Percentiles rank a stretch among this genome's conserved stretches.
Conservation (phyloP, 1,140 invertebrate genomes). For the Drosophila funebris region DNA sequence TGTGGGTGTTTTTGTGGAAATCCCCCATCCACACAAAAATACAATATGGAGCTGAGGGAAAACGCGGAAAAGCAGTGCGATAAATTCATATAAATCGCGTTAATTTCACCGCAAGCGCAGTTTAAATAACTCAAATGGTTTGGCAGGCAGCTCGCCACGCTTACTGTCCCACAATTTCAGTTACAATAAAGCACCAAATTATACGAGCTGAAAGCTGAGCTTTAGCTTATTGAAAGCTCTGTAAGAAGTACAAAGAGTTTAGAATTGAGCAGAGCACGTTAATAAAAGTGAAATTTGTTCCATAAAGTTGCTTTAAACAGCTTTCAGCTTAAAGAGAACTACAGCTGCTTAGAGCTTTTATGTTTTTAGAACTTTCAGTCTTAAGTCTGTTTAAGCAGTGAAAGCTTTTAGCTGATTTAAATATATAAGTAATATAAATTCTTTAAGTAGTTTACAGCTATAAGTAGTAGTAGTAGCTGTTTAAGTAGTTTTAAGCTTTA, state of each 20-base stretch:
- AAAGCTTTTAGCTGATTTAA: too few relatives aligned
- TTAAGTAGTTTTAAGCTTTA: too few relatives aligned
- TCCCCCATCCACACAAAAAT: neutral
- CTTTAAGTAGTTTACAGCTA: too few relatives aligned
- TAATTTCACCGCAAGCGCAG: slow-evolving; percentile 74
- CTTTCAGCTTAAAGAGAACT: neutral
- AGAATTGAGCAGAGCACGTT: neutral
- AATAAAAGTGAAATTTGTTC: neutral
- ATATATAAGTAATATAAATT: too few relatives aligned
- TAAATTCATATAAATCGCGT: slow-evolving; percentile 78
- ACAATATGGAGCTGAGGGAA: slow-evolving; percentile 1
- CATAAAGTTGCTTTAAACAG: neutral
- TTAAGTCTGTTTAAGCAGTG: too few relatives aligned
- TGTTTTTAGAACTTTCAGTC: too few relatives aligned
- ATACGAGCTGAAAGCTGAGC: slow-evolving; percentile 14
- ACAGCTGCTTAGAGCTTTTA: too few relatives aligned
- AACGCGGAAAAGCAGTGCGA: slow-evolving; percentile 27
- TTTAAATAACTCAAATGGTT: slow-evolving; percentile 73
- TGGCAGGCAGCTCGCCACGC: slow-evolving; percentile 27
- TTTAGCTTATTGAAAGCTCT: neutral
- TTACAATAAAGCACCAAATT: neutral
- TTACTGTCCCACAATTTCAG: neutral
- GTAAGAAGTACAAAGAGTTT: neutral
- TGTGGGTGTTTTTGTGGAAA: slow-evolving; percentile 35
- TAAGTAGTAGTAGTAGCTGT: too few relatives aligned